Evolutionary conservation across 2,113 vertebrate species (phyloP).

Genomic region (Rhagologus leucostigma): DNA sequence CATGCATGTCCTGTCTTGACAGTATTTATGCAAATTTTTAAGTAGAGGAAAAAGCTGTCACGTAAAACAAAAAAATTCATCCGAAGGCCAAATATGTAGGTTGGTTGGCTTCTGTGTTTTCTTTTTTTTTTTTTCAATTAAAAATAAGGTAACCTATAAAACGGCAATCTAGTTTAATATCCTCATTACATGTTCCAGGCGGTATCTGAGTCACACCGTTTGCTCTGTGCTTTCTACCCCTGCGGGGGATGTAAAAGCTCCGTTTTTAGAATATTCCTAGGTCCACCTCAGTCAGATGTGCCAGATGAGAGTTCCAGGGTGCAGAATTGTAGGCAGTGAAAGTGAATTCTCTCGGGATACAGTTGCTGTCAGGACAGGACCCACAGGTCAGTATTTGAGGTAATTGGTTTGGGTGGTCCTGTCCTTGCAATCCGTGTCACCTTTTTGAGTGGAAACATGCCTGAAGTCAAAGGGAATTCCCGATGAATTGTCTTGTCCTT

Average conservation of each 20-base stretch:
- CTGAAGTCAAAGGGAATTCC: neutral
- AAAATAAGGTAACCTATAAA: constrained; percentile 42
- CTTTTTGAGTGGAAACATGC: neutral
- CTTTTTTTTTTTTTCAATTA: neutral
- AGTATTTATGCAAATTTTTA: constrained; percentile 53
- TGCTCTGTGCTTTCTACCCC: constrained; percentile 22
- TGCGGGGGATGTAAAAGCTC: neutral
- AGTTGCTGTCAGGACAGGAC: neutral
- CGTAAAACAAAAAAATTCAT: constrained; percentile 40
- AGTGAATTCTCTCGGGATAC: neutral
- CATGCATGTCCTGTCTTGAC: constrained; percentile 54
- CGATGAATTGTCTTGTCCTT: neutral
- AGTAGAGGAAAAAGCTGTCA: constrained; percentile 50
- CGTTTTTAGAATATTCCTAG: neutral
- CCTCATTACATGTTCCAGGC: constrained; percentile 46
- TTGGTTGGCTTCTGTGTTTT: constrained; percentile 26
- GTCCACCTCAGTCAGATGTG: neutral
- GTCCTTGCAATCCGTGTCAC: neutral
- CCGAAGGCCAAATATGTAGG: constrained; percentile 59
- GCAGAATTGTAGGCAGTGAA: neutral
- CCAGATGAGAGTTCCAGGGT: neutral
- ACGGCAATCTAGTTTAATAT: constrained; percentile 21
- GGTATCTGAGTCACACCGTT: constrained; percentile 36
- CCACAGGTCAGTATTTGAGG: neutral
- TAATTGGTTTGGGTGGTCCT: neutral